These are phyloP conservation scores for Chlorops oryzae DNA, from an alignment of 1,140 invertebrate genomes.

Conservation along the genomic window DNA sequence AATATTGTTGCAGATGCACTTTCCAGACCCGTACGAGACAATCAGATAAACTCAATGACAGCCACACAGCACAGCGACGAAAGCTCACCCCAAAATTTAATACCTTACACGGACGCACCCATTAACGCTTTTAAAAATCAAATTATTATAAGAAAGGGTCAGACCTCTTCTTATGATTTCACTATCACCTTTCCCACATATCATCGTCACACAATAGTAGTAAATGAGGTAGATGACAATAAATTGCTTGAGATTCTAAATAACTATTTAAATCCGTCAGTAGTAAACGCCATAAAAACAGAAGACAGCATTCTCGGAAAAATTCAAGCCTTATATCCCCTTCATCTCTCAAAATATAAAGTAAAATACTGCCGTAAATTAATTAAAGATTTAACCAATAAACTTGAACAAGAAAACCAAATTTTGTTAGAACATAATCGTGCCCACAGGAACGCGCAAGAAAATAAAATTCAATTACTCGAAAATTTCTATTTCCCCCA, in stretches of 20 bases:
- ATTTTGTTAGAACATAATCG: constrained; percentile 6
- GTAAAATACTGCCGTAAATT: constrained; percentile 1
- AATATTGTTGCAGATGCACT: constrained; percentile 39
- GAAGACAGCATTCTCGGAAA: constrained; percentile 8
- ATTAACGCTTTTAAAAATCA: constrained; percentile 13
- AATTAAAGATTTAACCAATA: constrained; percentile 5
- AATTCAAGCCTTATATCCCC: constrained; percentile 1
- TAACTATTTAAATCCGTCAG: constrained; percentile 10
- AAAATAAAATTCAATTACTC: constrained; percentile 10
- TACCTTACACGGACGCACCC: too few relatives aligned
- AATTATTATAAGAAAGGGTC: not conserved
- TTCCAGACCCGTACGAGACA: constrained; percentile 7
- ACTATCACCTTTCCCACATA: not conserved
- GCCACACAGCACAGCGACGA: too few relatives aligned
- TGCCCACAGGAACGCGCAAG: constrained; percentile 8
- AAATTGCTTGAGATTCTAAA: constrained; percentile 2
- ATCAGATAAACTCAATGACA: too few relatives aligned
- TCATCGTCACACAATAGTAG: constrained; percentile 6
- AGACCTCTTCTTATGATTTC: not conserved
- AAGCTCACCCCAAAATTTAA: too few relatives aligned
- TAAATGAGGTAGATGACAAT: not conserved
- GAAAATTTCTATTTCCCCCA: constrained; percentile 12
- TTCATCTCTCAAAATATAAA: not conserved
- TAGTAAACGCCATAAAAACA: constrained; percentile 14
- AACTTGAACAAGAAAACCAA: constrained; percentile 8